A percentile compares a stretch with the other conserved stretches of the same genome.
phyloP scores from a whole-genome alignment of 2,888 invertebrate genomes.

The Gerosis bhagava region DNA sequence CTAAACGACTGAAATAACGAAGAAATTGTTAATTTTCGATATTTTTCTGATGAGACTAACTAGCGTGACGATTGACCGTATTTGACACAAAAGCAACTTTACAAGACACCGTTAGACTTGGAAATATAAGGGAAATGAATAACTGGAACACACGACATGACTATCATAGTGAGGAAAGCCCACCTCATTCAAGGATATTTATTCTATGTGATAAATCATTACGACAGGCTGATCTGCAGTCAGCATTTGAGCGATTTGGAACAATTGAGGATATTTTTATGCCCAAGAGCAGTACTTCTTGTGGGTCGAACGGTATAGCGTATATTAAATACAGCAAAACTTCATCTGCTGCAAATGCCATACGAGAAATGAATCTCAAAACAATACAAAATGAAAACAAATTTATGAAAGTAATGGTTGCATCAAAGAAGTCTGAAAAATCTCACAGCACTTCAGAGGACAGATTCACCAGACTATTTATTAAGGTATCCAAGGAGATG shows the following conservation, averaged over 20 bases:
- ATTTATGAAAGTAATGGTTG: conserved; percentile 95
- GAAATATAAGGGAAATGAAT: conserved; percentile 36
- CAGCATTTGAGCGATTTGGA: conserved; percentile 91
- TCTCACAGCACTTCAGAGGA: conserved; percentile 57
- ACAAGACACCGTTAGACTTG: conserved; percentile 33
- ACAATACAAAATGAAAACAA: conserved; percentile 87
- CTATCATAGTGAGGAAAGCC: conserved; percentile 80
- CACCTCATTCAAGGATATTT: conserved; percentile 95
- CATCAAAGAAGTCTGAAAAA: conserved; percentile 78
- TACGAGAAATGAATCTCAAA: conserved; percentile 93
- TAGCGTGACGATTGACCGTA: conserved; percentile 35
- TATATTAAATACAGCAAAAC: conserved; percentile 96
- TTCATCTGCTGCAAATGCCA: conserved; percentile 94
- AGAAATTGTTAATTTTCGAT: too few species aligned
- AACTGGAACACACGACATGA: conserved; percentile 41
- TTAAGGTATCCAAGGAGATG: conserved; percentile 91
- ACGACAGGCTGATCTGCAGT: conserved; percentile 88
- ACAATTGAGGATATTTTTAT: conserved; percentile 94
- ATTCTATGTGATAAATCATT: conserved; percentile 90
- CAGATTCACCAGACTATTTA: conserved; percentile 87
- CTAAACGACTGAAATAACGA: too few species aligned
- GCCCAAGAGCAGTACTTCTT: conserved; percentile 91
- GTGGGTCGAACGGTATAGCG: conserved; percentile 94
- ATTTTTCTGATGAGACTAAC: conserved; percentile 26
- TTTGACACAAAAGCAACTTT: conserved; percentile 20